Conservation (phyloP, 2,113 vertebrate species). For the Cheirogaleus medius region DNA sequence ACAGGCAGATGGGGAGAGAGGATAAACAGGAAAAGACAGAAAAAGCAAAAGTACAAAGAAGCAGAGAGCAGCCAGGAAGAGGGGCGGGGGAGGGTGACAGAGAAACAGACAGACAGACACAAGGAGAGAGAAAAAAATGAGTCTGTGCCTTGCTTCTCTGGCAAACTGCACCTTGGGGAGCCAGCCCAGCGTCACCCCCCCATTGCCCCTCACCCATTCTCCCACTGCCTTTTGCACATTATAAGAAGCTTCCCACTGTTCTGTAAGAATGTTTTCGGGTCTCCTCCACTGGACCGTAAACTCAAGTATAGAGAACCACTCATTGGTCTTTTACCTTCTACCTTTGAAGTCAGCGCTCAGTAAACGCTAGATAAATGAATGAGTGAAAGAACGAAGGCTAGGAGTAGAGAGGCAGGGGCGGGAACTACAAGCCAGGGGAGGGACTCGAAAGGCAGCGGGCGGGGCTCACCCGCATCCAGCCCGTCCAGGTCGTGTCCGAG, state of each 20-base stretch:
- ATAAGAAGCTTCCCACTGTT: not conserved
- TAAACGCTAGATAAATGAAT: not conserved
- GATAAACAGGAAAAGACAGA: conserved; percentile 8
- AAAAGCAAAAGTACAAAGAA: not conserved
- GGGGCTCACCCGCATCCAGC: conserved; percentile 84
- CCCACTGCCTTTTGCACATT: not conserved
- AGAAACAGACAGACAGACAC: not conserved
- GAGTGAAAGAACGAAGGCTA: not conserved
- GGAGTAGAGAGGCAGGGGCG: not conserved
- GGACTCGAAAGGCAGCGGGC: not conserved
- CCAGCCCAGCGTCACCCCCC: not conserved
- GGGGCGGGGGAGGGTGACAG: not conserved
- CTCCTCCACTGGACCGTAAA: not conserved
- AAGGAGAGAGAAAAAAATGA: not conserved
- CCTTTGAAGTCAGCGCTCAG: not conserved
- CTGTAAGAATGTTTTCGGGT: not conserved
- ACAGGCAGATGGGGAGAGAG: not conserved
- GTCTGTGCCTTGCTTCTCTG: not conserved
- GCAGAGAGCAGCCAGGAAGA: not conserved
- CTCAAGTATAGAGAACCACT: not conserved
- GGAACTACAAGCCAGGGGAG: not conserved
- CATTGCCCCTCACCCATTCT: not conserved
- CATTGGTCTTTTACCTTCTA: not conserved
- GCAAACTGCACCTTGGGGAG: not conserved
- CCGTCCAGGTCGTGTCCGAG: conserved; percentile 89